Evolutionary conservation across 2,797 vertebrate species (phyloP).

Genomic region (Knipowitschia caucasica): DNA sequence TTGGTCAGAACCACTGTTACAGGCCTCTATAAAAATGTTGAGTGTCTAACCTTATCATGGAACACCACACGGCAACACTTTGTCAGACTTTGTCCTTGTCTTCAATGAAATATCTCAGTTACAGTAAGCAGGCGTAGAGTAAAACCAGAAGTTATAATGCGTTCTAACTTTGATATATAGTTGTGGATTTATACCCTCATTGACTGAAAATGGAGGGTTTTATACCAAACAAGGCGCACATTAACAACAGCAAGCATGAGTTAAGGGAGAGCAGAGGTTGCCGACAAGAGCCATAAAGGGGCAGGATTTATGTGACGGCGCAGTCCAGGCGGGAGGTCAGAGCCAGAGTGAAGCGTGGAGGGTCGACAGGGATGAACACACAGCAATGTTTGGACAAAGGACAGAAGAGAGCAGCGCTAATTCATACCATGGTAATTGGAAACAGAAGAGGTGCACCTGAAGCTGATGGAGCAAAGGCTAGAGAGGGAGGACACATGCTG

Average conservation of each 20-base stretch:
- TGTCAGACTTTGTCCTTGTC: constrained; percentile 43
- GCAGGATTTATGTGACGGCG: constrained; percentile 69
- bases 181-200: constrained; percentile 47
- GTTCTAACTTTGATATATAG: constrained; percentile 42
- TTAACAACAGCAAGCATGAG: constrained; percentile 49
- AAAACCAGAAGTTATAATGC: constrained; percentile 56
- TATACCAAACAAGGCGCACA: constrained; percentile 44
- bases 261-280: constrained; percentile 63
- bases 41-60: constrained; percentile 43
- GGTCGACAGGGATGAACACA: constrained; percentile 71
- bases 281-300: constrained; percentile 72
- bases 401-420: constrained; percentile 68
- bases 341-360: constrained; percentile 66
- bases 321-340: constrained; percentile 60
- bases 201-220: constrained; percentile 54
- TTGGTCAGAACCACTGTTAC: background rate
- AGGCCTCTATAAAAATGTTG: background rate
- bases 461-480: constrained; percentile 46
- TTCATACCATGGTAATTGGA: constrained; percentile 80
- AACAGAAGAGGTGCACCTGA: constrained; percentile 80
- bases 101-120: constrained; percentile 42
- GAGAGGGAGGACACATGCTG: constrained; percentile 65
- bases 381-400: constrained; percentile 70
- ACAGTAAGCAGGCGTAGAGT: constrained; percentile 57
- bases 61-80: constrained; percentile 20